phyloP scores from a whole-genome alignment of 92 coral and sea anemone species.

The Porites evermanni region DNA sequence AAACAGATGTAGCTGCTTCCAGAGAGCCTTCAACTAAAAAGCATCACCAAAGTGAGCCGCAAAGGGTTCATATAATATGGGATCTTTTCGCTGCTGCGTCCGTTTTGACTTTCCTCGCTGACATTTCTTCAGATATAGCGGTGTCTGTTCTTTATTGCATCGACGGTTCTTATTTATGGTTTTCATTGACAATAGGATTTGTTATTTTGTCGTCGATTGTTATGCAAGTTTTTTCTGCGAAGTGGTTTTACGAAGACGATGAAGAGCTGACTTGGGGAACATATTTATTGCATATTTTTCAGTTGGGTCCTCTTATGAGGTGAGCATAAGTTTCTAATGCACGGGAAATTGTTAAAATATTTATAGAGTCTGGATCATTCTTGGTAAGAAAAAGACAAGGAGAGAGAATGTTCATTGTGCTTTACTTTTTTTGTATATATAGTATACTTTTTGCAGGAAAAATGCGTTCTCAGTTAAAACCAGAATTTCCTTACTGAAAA shows the following conservation, averaged over 20 bases:
- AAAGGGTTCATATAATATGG: conserved; percentile 72
- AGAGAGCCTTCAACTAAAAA: conserved; percentile 47
- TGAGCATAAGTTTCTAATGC: conserved; percentile 11
- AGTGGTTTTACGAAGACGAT: conserved; percentile 90
- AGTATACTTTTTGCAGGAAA: too few relatives aligned
- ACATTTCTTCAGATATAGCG: conserved; percentile 82
- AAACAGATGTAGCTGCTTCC: conserved; percentile 80
- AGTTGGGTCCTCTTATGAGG: conserved; percentile 87
- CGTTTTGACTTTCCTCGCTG: conserved; percentile 78
- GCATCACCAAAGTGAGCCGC: conserved; percentile 33
- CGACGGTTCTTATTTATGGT: conserved; percentile 86
- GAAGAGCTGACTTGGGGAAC: conserved; percentile 53
- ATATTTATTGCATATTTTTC: conserved; percentile 81
- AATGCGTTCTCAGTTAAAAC: too few relatives aligned
- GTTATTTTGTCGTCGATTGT: conserved; percentile 84
- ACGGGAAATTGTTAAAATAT: too few relatives aligned
- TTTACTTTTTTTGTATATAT: too few relatives aligned
- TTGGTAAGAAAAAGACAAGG: too few relatives aligned
- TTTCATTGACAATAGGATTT: conserved; percentile 82
- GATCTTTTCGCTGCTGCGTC: conserved; percentile 74
- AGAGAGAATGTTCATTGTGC: too few relatives aligned
- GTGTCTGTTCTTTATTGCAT: conserved; percentile 80
- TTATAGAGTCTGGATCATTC: too few relatives aligned
- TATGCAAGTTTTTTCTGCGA: conserved; percentile 89
- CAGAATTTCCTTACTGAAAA: too few relatives aligned